These are phyloP conservation scores for Holacanthella duospinosa DNA, from an alignment of 2,888 invertebrate genomes.

Conservation along the genomic window DNA sequence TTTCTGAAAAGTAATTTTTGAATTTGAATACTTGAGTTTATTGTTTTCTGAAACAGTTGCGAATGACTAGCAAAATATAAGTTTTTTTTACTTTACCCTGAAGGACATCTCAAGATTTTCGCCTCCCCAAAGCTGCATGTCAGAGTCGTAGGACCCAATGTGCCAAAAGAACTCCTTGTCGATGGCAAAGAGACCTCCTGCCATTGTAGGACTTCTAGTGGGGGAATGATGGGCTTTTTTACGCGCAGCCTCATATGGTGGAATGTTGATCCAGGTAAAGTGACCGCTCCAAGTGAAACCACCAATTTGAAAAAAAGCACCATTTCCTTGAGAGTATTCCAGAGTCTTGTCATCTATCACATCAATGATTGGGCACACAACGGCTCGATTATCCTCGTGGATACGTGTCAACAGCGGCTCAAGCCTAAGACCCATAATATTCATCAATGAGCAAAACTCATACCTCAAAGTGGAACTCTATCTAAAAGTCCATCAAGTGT, in stretches of 20 bases:
- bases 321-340: constrained; percentile 54
- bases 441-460: too few relatives aligned
- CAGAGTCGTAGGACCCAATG: constrained; percentile 86
- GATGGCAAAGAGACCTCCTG: constrained; percentile 67
- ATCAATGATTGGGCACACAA: constrained; percentile 90
- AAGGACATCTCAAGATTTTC: constrained; percentile 98
- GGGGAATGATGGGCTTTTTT: constrained; percentile 43
- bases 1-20: not conserved
- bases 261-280: constrained; percentile 53
- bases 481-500: too few relatives aligned
- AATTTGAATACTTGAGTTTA: not conserved
- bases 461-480: too few relatives aligned
- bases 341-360: constrained; percentile 66
- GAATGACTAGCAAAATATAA: not conserved
- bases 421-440: constrained; percentile 48
- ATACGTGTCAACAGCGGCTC: constrained; percentile 80
- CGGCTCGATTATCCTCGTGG: constrained; percentile 63
- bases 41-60: not conserved
- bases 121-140: constrained; percentile 95
- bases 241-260: constrained; percentile 24
- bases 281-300: constrained; percentile 82
- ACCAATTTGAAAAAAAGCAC: constrained; percentile 54
- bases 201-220: constrained; percentile 88
- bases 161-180: constrained; percentile 90
- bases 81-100: constrained; percentile 68